Conservation (phyloP, 2,797 vertebrate genomes). For the Menidia menidia region DNA sequence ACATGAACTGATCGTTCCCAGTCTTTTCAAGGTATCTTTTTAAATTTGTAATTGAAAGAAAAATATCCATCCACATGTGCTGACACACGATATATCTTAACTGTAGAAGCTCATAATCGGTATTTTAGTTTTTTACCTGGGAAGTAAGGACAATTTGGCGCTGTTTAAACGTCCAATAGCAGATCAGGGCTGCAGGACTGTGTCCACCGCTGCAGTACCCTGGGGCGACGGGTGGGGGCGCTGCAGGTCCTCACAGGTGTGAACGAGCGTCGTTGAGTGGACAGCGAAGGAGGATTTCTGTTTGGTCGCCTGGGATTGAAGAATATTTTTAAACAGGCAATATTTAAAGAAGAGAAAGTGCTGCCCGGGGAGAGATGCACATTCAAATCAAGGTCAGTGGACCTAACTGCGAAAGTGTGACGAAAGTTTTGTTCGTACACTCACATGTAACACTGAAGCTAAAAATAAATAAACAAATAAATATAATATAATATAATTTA, state of each 20-base stretch:
- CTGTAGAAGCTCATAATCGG: neutral
- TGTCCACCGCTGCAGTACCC: conserved; percentile 29
- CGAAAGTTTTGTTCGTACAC: too few species aligned
- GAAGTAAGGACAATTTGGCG: conserved; percentile 16
- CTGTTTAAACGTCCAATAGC: neutral
- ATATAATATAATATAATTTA: too few species aligned
- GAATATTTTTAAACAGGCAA: too few species aligned
- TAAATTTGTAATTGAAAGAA: conserved; percentile 7
- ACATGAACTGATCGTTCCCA: conserved; percentile 1
- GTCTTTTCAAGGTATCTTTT: conserved; percentile 23
- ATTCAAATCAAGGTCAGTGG: neutral
- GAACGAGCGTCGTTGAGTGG: neutral
- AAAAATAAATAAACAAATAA: too few species aligned
- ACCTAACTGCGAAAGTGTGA: neutral
- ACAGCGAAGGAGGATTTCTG: conserved; percentile 30
- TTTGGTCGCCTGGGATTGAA: too few species aligned
- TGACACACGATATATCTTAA: neutral
- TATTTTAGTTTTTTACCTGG: conserved; percentile 18
- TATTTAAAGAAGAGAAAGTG: too few species aligned
- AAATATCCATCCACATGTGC: neutral
- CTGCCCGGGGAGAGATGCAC: neutral
- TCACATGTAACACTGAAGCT: too few species aligned
- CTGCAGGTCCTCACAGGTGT: conserved; percentile 43
- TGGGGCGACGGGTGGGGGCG: conserved; percentile 47
- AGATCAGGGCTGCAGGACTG: neutral